These are phyloP conservation scores for Oplegnathus fasciatus DNA, from an alignment of 2,113 vertebrate species.

Conservation along the genomic window DNA sequence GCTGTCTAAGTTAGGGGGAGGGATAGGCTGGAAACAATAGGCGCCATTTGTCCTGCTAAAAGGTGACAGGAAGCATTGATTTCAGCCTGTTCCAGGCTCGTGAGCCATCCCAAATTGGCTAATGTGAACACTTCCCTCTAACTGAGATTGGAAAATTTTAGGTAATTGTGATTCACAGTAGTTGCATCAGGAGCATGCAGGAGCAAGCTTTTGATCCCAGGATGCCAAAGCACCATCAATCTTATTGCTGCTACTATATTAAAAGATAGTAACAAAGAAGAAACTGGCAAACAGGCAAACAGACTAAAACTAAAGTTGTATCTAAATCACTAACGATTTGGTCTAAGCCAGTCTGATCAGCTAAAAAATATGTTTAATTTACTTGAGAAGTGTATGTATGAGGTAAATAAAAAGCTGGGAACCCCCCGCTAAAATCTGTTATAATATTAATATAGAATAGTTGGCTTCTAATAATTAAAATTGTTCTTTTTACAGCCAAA, in stretches of 20 bases:
- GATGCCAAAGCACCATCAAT: constrained; percentile 35
- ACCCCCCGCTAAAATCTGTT: background rate
- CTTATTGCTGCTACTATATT: constrained; percentile 30
- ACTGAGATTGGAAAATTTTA: constrained; percentile 42
- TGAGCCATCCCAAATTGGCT: constrained; percentile 66
- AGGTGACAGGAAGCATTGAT: constrained; percentile 85
- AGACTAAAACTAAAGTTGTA: constrained; percentile 10
- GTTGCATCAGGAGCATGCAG: constrained; percentile 6
- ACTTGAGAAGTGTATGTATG: background rate
- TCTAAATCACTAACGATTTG: constrained; percentile 16
- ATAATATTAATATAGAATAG: background rate
- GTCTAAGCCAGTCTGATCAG: constrained; percentile 14
- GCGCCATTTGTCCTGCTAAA: constrained; percentile 83
- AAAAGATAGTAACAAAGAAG: constrained; percentile 3
- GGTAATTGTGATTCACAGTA: constrained; percentile 46
- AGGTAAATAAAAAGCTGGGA: background rate
- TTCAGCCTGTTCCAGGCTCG: constrained; percentile 70
- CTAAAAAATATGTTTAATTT: constrained; percentile 9
- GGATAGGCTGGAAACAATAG: constrained; percentile 75
- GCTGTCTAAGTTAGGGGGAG: constrained; percentile 75
- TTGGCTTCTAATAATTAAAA: background rate
- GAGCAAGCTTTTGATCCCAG: constrained; percentile 35
- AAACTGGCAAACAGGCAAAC: constrained; percentile 26
- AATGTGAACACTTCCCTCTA: constrained; percentile 53
- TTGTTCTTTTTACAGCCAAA: background rate